Percentiles rank a stretch among this genome's conserved stretches.
Conservation (phyloP, 2,797 vertebrate genomes). For the Mionectes olivaceus region DNA sequence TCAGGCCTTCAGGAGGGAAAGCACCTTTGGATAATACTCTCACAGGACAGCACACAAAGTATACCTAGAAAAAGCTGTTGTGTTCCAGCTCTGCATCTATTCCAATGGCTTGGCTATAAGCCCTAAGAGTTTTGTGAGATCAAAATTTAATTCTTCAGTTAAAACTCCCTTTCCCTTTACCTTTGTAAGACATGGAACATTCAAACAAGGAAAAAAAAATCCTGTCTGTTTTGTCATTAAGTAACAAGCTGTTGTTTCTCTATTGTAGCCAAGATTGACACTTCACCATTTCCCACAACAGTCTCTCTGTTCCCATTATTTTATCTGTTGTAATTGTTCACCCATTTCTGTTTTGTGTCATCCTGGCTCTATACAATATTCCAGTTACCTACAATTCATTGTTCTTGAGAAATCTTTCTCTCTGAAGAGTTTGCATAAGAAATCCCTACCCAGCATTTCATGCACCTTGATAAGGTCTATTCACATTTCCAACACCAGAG, state of each 20-base stretch:
- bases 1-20: not conserved
- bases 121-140: not conserved
- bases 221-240: not conserved
- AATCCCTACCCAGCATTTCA: not conserved
- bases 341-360: not conserved
- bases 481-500: conserved; percentile 65
- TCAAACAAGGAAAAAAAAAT: not conserved
- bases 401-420: not conserved
- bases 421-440: not conserved
- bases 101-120: not conserved
- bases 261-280: not conserved
- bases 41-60: not conserved
- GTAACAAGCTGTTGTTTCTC: not conserved
- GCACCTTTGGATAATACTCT: not conserved
- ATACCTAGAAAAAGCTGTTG: not conserved
- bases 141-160: not conserved
- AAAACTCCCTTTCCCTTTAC: not conserved
- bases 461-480: conserved; percentile 53
- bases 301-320: not conserved
- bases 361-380: not conserved
- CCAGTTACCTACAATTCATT: not conserved
- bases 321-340: not conserved
- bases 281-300: not conserved
- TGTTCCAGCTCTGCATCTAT: not conserved
- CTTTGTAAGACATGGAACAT: not conserved